Evolutionary conservation across 2,113 vertebrate genomes (phyloP).

Genomic region (Vidua macroura): DNA sequence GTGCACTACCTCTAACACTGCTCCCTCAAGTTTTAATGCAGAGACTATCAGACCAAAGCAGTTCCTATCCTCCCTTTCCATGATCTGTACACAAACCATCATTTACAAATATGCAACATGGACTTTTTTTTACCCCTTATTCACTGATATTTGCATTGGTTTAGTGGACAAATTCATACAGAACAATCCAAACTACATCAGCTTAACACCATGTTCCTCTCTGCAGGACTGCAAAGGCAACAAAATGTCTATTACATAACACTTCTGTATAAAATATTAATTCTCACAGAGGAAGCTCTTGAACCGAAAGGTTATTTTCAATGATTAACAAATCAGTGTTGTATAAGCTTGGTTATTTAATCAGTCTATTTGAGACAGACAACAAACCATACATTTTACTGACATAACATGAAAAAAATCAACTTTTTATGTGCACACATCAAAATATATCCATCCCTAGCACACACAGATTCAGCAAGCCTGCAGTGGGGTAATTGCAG

Average conservation of each 20-base stretch:
- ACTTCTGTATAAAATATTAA: constrained; percentile 20
- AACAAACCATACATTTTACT: neutral
- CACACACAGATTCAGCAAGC: neutral
- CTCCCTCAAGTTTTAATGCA: neutral
- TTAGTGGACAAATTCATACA: neutral
- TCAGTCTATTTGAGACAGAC: neutral
- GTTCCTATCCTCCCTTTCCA: neutral
- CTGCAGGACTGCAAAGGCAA: neutral
- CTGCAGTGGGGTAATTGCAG: neutral
- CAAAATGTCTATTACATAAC: constrained; percentile 52
- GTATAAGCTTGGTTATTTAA: neutral
- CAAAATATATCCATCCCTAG: neutral
- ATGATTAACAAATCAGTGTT: neutral
- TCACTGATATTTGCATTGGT: neutral
- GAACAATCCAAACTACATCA: neutral
- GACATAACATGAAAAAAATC: neutral
- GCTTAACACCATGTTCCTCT: neutral
- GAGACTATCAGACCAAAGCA: neutral
- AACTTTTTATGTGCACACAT: neutral
- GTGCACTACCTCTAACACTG: neutral
- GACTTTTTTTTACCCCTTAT: neutral
- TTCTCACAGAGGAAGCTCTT: constrained; percentile 1
- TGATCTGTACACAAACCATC: neutral
- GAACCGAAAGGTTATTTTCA: constrained; percentile 17
- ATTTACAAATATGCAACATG: neutral